Conservation (phyloP, 2,797 vertebrate genomes). For the Tadarida brasiliensis region DNA sequence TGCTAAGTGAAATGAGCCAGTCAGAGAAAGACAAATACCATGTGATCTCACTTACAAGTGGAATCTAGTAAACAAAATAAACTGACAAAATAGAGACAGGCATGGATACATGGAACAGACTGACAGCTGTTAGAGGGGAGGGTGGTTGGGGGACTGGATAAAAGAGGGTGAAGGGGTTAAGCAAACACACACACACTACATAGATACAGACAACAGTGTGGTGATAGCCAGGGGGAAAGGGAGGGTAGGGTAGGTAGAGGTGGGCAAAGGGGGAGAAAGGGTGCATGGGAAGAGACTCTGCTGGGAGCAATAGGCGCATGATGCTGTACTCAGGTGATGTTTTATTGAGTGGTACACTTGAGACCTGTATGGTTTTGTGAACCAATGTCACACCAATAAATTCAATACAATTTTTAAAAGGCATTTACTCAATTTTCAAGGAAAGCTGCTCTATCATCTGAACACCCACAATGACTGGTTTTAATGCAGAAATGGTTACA, state of each 20-base stretch:
- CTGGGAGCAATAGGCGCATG: not conserved
- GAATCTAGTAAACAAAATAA: not conserved
- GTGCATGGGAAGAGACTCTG: not conserved
- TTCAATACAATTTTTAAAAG: not conserved
- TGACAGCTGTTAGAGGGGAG: not conserved
- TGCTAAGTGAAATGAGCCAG: not conserved
- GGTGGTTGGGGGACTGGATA: not conserved
- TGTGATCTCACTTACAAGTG: not conserved
- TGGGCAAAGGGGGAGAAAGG: not conserved
- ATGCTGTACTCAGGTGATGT: not conserved
- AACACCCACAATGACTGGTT: not conserved
- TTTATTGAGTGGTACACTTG: not conserved
- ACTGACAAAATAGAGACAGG: not conserved
- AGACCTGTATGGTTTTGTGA: not conserved
- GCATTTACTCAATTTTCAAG: not conserved
- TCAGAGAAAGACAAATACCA: not conserved
- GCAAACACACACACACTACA: not conserved
- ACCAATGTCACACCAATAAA: not conserved
- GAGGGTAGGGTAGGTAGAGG: not conserved
- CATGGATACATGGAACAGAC: not conserved
- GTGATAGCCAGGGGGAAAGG: not conserved
- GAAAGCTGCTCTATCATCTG: not conserved
- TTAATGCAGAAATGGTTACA: not conserved
- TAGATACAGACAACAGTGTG: not conserved
- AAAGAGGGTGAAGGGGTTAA: not conserved